Evolutionary conservation across 2,888 invertebrate genomes (phyloP), one percentile per base, ranked within the genome.

Genomic region (Ptilodon capucinus): DNA sequence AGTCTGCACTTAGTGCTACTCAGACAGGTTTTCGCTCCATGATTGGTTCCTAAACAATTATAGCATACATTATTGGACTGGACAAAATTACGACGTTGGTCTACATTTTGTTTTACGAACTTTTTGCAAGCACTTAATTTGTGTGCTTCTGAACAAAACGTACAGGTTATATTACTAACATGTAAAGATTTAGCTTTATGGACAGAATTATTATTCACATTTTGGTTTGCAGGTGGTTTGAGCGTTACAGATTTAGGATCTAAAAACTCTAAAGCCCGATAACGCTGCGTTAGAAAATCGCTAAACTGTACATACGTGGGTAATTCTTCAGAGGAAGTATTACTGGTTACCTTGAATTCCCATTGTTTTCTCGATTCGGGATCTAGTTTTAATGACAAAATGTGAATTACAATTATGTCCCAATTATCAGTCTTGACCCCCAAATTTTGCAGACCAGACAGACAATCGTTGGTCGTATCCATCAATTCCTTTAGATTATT

Each of bases 1-100:
- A 30, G 2, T 4, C 13, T 2, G 6, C 30, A 30, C 2, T 2
- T 13, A 4, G 30, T 30, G 2, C 4, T 6, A 1, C n/a, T 30
- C 13, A n/a, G 1, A n/a, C 30, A 30, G 2, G 2, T 6, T 4
- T 38, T 50, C 3, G 51, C 63, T 6, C 54, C 40, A 28, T 71
- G 68, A 45, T 57, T 60, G 2, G 36, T 25, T 4, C 44, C 46
- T 18, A 71, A 48, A 40, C 65, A 71, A 43, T 60, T 58, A 38
- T 60, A 71, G 43, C 68, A 64, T 3, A 68, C 19, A 5, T 46
- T 41, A 5, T 57, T 59, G n/a, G 23, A 35, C 18, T 46, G 40
- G 1, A 57, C 58, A 48, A 68, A 62, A n/a, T 48, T 34, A 30
- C 54, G 55, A 6, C 57, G 46, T 4, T 14, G 34, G 14, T 58